Evolutionary conservation across 92 coral and sea anemone genomes (phyloP).

Genomic region (Porites cylindrica): DNA sequence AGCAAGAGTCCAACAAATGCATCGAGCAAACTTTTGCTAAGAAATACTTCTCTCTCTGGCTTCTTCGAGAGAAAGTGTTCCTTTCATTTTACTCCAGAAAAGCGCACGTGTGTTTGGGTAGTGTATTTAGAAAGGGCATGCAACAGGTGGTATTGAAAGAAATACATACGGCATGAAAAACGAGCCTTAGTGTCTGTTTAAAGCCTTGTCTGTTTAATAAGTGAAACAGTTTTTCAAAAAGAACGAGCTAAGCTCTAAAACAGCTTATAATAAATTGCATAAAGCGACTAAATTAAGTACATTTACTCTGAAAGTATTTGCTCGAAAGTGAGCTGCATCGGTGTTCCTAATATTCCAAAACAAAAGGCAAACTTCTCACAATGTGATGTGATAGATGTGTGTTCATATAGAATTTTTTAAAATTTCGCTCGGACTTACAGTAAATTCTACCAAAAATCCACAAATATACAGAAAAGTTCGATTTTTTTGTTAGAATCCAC

Average conservation of each 20-base stretch:
- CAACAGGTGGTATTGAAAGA: constrained; percentile 3
- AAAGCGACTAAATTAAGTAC: no score
- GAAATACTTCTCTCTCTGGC: no score
- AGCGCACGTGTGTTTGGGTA: background rate
- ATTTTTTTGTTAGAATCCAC: background rate
- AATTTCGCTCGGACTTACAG: background rate
- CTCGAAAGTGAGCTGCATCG: no score
- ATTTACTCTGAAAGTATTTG: no score
- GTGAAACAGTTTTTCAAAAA: no score
- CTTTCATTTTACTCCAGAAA: background rate
- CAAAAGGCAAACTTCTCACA: background rate
- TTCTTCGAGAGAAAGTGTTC: background rate
- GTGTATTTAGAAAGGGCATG: background rate
- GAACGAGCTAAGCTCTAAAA: no score
- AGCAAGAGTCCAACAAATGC: no score
- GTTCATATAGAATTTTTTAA: background rate
- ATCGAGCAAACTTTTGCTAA: background rate
- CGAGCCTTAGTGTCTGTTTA: background rate
- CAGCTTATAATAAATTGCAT: no score
- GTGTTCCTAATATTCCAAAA: background rate
- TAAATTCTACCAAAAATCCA: background rate
- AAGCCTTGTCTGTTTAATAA: background rate
- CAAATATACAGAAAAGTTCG: background rate
- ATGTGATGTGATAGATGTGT: background rate
- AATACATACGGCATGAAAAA: constrained; percentile 16